These are phyloP conservation scores for Aspidiotus rigidus DNA, from an alignment of 2,888 invertebrate genomes.

Conservation along the genomic window DNA sequence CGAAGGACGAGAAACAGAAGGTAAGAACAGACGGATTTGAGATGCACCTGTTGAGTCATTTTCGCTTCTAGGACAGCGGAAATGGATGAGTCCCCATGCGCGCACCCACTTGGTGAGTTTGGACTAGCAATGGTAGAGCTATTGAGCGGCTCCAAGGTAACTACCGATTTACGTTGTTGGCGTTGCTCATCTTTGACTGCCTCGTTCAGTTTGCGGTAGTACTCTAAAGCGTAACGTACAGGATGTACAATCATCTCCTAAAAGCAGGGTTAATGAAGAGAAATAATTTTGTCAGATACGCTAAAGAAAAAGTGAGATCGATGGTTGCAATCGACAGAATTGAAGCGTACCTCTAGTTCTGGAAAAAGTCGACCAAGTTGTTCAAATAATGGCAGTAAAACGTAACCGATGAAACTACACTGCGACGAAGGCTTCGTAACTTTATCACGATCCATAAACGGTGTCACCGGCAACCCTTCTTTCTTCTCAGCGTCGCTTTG, in stretches of 20 bases:
- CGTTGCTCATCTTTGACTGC: constrained; percentile 53
- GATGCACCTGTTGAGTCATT: constrained; percentile 19
- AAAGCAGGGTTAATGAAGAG: constrained; percentile 38
- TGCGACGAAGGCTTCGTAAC: constrained; percentile 75
- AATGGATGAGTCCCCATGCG: constrained; percentile 1
- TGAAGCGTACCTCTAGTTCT: constrained; percentile 55
- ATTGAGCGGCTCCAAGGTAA: constrained; percentile 25
- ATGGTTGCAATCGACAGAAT: too few species aligned
- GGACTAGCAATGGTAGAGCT: constrained; percentile 30
- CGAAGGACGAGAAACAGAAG: not conserved
- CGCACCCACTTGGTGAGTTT: constrained; percentile 18
- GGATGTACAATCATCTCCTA: constrained; percentile 56
- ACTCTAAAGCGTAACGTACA: constrained; percentile 53
- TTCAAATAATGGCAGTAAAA: constrained; percentile 69
- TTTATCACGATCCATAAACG: constrained; percentile 78
- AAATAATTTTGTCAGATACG: too few species aligned
- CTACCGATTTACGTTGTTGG: constrained; percentile 49
- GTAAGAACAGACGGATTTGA: not conserved
- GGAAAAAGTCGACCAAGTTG: constrained; percentile 64
- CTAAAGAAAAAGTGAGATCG: too few species aligned
- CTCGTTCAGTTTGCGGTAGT: constrained; percentile 49
- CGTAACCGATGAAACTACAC: constrained; percentile 72
- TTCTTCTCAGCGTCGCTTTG: constrained; percentile 72
- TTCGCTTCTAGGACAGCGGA: constrained; percentile 21
- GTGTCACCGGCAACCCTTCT: constrained; percentile 72